Evolutionary conservation across 2,797 vertebrate genomes (phyloP).

Genomic region (Neosalanx taihuensis): DNA sequence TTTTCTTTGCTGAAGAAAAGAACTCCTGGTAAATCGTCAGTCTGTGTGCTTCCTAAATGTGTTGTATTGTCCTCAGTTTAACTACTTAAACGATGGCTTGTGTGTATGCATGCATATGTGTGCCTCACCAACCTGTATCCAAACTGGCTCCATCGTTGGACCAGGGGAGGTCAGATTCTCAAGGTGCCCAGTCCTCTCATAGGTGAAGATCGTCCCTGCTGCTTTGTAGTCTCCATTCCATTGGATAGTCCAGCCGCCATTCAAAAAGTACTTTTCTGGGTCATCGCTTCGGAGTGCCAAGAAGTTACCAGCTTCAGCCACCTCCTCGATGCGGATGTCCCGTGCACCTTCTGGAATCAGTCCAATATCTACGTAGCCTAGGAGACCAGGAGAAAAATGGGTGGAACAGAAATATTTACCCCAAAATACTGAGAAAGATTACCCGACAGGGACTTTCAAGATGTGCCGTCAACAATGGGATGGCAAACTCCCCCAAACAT

Average conservation of each 20-base stretch:
- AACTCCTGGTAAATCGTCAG: not conserved
- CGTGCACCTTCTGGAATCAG: slow-evolving; percentile 88
- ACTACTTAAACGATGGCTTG: not conserved
- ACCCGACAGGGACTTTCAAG: not conserved
- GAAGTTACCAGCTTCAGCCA: slow-evolving; percentile 89
- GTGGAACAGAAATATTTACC: not conserved
- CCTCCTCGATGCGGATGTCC: slow-evolving; percentile 88
- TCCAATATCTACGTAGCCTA: slow-evolving; percentile 94
- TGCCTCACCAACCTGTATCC: slow-evolving; percentile 87
- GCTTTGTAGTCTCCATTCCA: slow-evolving; percentile 93
- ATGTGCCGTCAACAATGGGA: not conserved
- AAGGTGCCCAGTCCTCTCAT: slow-evolving; percentile 82
- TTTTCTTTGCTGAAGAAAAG: not conserved
- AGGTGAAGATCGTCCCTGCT: slow-evolving; percentile 92
- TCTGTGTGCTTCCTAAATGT: not conserved
- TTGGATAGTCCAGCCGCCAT: slow-evolving; percentile 94
- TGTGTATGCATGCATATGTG: not conserved
- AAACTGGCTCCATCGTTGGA: slow-evolving; percentile 88
- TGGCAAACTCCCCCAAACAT: not conserved
- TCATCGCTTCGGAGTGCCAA: slow-evolving; percentile 87
- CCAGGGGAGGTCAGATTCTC: slow-evolving; percentile 94
- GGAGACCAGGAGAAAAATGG: not conserved
- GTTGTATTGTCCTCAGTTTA: not conserved
- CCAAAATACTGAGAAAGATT: not conserved
- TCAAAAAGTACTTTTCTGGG: slow-evolving; percentile 89